A percentile compares a stretch with the other conserved stretches of the same genome.
These are phyloP conservation scores for Apostichopus leukothele DNA, from an alignment of 53 echinoderm and acorn worm genomes.

Conservation along the genomic window DNA sequence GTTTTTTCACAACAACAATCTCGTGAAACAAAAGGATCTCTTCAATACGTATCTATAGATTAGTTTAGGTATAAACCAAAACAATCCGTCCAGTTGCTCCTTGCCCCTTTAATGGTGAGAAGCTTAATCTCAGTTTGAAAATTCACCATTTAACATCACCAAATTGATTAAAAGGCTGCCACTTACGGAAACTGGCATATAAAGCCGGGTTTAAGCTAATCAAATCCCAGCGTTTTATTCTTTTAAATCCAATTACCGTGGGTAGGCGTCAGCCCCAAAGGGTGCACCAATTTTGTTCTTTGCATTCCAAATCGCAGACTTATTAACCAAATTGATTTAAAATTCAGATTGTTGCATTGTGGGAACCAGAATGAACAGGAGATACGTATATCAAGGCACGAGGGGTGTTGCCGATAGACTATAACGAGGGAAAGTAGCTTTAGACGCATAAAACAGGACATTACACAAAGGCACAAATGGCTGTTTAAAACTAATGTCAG, in stretches of 20 bases:
- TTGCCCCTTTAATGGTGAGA: not conserved
- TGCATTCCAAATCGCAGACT: constrained; percentile 23
- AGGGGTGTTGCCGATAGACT: too few relatives aligned
- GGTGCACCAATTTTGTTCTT: not conserved
- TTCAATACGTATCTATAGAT: too few relatives aligned
- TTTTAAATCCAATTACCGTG: constrained; percentile 19
- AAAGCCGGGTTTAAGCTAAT: constrained; percentile 8
- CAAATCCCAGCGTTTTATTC: not conserved
- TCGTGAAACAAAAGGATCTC: too few relatives aligned
- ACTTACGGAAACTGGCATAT: not conserved
- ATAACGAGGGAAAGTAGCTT: too few relatives aligned
- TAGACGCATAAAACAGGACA: too few relatives aligned
- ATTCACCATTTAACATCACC: constrained; percentile 1
- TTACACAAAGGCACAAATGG: too few relatives aligned
- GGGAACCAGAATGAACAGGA: not conserved
- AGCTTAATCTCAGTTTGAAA: not conserved
- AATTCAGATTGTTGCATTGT: constrained; percentile 3
- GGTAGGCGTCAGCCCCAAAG: constrained; percentile 16
- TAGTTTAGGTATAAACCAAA: too few relatives aligned
- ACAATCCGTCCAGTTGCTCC: not conserved
- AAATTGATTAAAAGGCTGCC: constrained; percentile 44
- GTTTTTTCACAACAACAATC: too few relatives aligned
- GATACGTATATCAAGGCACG: too few relatives aligned
- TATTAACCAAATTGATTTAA: constrained; percentile 32
- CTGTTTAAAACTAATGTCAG: too few relatives aligned